phyloP scores from a whole-genome alignment of 2,888 invertebrate genomes.

The Lochmaea capreae region DNA sequence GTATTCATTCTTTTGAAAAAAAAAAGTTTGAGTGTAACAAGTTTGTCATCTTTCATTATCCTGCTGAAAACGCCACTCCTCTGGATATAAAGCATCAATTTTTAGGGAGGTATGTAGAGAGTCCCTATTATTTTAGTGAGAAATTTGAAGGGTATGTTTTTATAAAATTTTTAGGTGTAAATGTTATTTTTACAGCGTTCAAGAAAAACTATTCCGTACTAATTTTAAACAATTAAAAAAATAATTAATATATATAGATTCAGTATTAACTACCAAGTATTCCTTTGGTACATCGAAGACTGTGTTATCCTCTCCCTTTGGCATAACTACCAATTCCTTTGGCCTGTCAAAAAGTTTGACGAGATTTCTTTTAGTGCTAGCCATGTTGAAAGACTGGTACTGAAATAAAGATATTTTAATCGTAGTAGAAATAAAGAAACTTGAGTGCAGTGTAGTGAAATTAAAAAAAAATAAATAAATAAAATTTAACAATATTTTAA shows the following conservation, averaged over 20 bases:
- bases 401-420: background rate
- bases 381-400: constrained; percentile 24
- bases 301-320: constrained; percentile 75
- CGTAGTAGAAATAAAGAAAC: background rate
- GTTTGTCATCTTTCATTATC: no score
- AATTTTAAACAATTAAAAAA: background rate
- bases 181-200: no score
- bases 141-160: background rate
- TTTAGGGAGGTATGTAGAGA: no score
- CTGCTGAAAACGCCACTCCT: no score
- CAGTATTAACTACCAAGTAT: constrained; percentile 35
- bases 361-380: constrained; percentile 67
- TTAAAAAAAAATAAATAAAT: no score
- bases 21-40: no score
- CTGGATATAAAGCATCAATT: no score
- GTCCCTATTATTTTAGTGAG: background rate
- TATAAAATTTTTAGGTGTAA: background rate
- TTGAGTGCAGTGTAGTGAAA: no score
- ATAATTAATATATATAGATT: background rate
- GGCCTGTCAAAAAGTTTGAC: constrained; percentile 80
- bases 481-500: no score
- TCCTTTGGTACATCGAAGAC: constrained; percentile 71
- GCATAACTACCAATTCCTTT: constrained; percentile 81
- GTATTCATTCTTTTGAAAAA: no score
- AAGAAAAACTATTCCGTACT: background rate